Percentiles rank a stretch among this genome's conserved stretches.
phyloP scores from a whole-genome alignment of 2,888 invertebrate species.

The Sacculina carcini region DNA sequence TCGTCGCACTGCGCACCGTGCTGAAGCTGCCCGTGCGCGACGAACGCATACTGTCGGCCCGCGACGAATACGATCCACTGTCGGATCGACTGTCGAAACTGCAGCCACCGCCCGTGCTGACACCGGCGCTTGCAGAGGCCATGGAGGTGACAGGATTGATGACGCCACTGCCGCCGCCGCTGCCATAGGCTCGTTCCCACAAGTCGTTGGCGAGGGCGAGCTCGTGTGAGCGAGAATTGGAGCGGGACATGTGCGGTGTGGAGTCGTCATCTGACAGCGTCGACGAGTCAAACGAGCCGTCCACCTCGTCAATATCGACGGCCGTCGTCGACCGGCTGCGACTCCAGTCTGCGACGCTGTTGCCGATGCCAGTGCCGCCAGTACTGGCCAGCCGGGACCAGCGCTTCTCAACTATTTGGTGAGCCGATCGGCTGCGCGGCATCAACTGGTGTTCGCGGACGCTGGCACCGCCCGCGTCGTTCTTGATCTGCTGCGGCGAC shows the following conservation, averaged over 20 bases:
- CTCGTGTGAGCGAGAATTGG: constrained; percentile 24
- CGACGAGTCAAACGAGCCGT: constrained; percentile 21
- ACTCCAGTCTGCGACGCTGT: constrained; percentile 14
- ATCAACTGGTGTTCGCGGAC: constrained; percentile 13
- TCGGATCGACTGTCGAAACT: constrained; percentile 10
- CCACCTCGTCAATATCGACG: constrained; percentile 17
- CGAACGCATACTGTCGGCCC: constrained; percentile 13
- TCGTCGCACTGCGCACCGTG: constrained; percentile 9
- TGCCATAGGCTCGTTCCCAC: constrained; percentile 15
- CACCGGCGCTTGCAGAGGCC: background rate
- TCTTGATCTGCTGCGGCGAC: constrained; percentile 9
- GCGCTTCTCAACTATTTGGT: constrained; percentile 14
- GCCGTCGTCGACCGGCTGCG: constrained; percentile 18
- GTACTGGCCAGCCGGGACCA: constrained; percentile 7
- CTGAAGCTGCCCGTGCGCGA: constrained; percentile 14
- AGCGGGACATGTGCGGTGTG: constrained; percentile 23
- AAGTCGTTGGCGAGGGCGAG: constrained; percentile 15
- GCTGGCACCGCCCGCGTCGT: constrained; percentile 2
- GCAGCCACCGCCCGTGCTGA: background rate
- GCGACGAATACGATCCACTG: constrained; percentile 12
- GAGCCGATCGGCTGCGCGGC: constrained; percentile 16
- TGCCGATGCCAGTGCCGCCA: constrained; percentile 9
- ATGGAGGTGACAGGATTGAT: background rate
- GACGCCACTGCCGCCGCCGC: too few species aligned
- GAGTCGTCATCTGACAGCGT: constrained; percentile 25